These are phyloP conservation scores for Emydoidea blandingii DNA, from an alignment of 2,797 vertebrate genomes.

Conservation along the genomic window DNA sequence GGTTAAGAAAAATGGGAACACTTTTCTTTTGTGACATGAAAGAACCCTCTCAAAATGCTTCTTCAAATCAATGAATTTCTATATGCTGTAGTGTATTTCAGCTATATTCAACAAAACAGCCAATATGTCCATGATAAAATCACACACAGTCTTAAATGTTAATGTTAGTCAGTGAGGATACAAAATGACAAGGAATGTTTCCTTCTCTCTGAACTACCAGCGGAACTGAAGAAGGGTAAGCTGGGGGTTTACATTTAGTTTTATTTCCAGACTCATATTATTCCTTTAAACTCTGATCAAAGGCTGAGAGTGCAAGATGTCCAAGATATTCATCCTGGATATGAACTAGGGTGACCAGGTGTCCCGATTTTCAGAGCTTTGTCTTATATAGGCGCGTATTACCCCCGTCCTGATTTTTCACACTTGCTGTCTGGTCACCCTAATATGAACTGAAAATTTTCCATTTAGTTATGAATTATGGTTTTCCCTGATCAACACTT, in stretches of 20 bases:
- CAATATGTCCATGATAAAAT: slow-evolving; percentile 30
- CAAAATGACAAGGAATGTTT: background rate
- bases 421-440: no score
- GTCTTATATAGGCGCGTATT: no score
- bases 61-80: slow-evolving; percentile 62
- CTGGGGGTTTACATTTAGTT: slow-evolving; percentile 11
- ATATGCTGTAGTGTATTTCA: slow-evolving; percentile 45
- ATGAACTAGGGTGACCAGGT: background rate
- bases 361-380: no score
- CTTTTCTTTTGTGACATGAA: slow-evolving; percentile 57
- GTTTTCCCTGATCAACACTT: background rate
- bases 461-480: slow-evolving; percentile 6
- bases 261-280: background rate
- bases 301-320: background rate
- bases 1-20: slow-evolving; percentile 45
- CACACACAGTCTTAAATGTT: slow-evolving; percentile 35
- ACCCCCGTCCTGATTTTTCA: no score
- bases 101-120: slow-evolving; percentile 42
- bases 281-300: slow-evolving; percentile 1
- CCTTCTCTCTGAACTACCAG: slow-evolving; percentile 34
- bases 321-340: background rate
- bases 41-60: slow-evolving; percentile 54
- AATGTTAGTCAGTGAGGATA: slow-evolving; percentile 10
- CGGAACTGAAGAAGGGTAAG: slow-evolving; percentile 14
- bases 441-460: background rate